Evolutionary conservation across 2,113 vertebrate species (phyloP), one percentile per base, ranked within the genome.

Genomic region (Cinclus cinclus): DNA sequence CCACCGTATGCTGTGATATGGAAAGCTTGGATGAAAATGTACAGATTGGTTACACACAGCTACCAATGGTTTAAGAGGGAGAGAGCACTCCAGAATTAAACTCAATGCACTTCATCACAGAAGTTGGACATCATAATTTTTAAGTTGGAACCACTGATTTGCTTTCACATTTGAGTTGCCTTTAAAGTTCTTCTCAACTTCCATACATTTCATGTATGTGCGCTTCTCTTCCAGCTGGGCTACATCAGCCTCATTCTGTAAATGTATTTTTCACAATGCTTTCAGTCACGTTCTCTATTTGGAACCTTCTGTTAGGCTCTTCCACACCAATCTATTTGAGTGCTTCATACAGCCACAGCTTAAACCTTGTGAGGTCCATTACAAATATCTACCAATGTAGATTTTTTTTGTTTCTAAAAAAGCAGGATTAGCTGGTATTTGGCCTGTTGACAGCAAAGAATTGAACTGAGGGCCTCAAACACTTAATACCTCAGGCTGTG

Each of bases 151-250:
- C 27, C 44, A 86, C 62, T 55, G 39, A 49, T 67, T 91, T 50
- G 44, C 21, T 86, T 86, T 68, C 53, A 59, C 44, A 50, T 59
- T 52, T 86, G 31, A 31, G 42, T 91, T 95, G 49, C 17, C 46
- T 88, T 95, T 87, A 78, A 84, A 44, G 78, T 89, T 82, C 37
- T 91, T 92, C 84, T 81, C n/a, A 13, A 93, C 70, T 65, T 90
- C 89, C 58, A 67, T 7, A 2, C 44, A 4, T 80, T 83, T 89
- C 58, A 37, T 65, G 28, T 41, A 5, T 50, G 31, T 69, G 13
- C 0, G 0, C 10, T 1, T 67, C 59, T 62, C 31, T 93, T 68
- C 73, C 87, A 90, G 56, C 86, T 92, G 86, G 70, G 76, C 79
- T 83, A 33, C 17, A 77, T 89, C 70, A 90, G 56, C 31, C 33